Percentiles rank a stretch among this genome's conserved stretches.
phyloP scores from a whole-genome alignment of 2,888 invertebrate species.

The Gnatocerus cornutus region DNA sequence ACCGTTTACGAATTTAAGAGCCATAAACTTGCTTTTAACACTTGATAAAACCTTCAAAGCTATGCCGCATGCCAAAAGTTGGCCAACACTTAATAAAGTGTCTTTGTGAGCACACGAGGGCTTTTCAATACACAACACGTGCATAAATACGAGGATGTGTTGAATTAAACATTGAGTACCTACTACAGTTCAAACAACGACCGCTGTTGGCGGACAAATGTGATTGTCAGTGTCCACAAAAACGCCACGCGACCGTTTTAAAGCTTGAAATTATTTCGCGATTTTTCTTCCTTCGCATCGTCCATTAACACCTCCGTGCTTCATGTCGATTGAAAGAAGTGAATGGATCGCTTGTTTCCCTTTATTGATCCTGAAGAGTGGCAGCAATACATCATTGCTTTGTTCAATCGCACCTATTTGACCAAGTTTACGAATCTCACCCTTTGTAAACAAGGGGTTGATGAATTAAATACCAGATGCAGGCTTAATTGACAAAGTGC shows the following conservation, averaged over 20 bases:
- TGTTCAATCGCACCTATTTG: constrained; percentile 10
- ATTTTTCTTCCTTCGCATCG: background rate
- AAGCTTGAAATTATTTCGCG: too few relatives aligned
- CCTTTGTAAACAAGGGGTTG: constrained; percentile 7
- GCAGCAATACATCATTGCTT: constrained; percentile 3
- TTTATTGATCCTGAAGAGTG: background rate
- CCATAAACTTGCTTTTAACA: constrained; percentile 39
- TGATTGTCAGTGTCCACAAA: too few relatives aligned
- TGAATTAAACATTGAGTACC: too few relatives aligned
- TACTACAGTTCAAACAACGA: too few relatives aligned
- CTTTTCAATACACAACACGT: too few relatives aligned
- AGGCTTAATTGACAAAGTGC: constrained; percentile 39
- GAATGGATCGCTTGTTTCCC: constrained; percentile 1
- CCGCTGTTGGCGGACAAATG: too few relatives aligned
- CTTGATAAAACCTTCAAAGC: constrained; percentile 35
- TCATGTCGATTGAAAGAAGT: background rate
- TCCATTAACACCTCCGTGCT: background rate
- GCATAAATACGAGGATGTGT: too few relatives aligned
- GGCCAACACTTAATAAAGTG: constrained; percentile 4
- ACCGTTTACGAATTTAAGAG: constrained; percentile 30
- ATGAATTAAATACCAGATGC: constrained; percentile 19
- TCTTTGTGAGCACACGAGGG: too few relatives aligned
- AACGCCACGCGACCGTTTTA: too few relatives aligned
- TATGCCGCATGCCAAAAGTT: constrained; percentile 11
- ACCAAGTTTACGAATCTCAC: constrained; percentile 4